Base-by-base conservation (phyloP, 2,888 invertebrate species). In the Pheosia tremula region DNA sequence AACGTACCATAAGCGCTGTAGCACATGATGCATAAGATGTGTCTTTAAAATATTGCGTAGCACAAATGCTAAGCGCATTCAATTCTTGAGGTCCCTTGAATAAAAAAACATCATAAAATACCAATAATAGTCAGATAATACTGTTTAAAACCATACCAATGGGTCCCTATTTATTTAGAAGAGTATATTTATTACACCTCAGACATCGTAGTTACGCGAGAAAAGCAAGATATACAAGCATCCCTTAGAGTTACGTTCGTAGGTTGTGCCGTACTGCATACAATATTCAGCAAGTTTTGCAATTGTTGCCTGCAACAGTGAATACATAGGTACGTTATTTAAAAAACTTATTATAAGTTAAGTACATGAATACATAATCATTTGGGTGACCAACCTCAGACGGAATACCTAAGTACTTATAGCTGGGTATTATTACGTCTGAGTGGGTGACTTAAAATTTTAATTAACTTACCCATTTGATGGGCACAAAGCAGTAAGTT, bases 181-280 rank as follows among this genome's bases (percentile, higher is more conserved):
- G 9, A 43, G 9, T 9, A 9, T 0, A 43, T 43, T 50, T 50
- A 8, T 2, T 61, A 55, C 68, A 94, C 94, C 85, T 94, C 89
- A 11, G 90, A 79, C 88, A 94, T 86, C 43, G 92, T 85, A 58
- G 94, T 95, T 3, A 95, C 94, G 68, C 94, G 87, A 63, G 94
- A 93, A 79, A 96, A 96, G 77, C 96, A 96, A 37, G 95, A 94
- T 66, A 96, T 95, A 75, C 96, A 96, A 11, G 94, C 94, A 85
- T 96, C 96, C 63, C 95, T 91, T 62, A 86, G 72, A 47, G 94
- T 94, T 5, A 93, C 86, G 70, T 95, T 94, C 2, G 94, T 92
- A 13, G 94, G 94, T 82, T 96, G 95, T n/a, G 95, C 95, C 49
- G 95, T 95, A 74, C 95, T 95, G 81, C 96, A 96, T 66, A 95